A percentile compares a stretch with the other conserved stretches of the same genome.
Conservation (phyloP, 2,797 vertebrate species). For the Lophotriccus pileatus region DNA sequence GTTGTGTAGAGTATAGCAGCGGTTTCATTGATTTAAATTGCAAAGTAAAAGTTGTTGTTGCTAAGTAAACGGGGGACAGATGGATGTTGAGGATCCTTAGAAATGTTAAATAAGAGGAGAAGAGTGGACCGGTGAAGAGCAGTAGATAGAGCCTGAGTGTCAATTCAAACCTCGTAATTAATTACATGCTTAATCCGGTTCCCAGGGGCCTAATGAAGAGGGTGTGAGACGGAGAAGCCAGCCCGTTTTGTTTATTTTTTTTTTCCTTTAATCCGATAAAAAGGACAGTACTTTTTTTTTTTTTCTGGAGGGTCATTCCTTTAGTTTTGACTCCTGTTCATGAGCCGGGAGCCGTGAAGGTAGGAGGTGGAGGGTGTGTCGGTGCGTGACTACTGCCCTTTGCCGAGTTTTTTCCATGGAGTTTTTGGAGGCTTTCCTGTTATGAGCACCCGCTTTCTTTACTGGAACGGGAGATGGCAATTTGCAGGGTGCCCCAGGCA, state of each 20-base stretch:
- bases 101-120: background rate
- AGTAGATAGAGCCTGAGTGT: background rate
- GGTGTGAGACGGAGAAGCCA: background rate
- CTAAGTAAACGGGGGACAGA: background rate
- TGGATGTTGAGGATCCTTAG: background rate
- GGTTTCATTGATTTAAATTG: background rate
- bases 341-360: background rate
- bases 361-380: background rate
- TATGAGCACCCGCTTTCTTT: accelerated
- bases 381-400: background rate
- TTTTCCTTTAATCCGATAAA: background rate
- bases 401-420: background rate
- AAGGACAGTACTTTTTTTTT: background rate
- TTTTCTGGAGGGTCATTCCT: background rate
- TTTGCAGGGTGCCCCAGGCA: accelerated
- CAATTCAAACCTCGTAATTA: constrained; percentile 4
- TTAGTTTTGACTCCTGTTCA: background rate
- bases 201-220: constrained; percentile 27
- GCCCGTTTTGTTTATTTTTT: background rate
- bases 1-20: background rate
- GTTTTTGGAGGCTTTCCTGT: background rate
- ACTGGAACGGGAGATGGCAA: accelerated
- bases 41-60: background rate
- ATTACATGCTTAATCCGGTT: constrained; percentile 24
- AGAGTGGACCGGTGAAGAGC: background rate